These are phyloP conservation scores for Hemithea aestivaria DNA, from an alignment of 2,888 invertebrate species.

Conservation along the genomic window DNA sequence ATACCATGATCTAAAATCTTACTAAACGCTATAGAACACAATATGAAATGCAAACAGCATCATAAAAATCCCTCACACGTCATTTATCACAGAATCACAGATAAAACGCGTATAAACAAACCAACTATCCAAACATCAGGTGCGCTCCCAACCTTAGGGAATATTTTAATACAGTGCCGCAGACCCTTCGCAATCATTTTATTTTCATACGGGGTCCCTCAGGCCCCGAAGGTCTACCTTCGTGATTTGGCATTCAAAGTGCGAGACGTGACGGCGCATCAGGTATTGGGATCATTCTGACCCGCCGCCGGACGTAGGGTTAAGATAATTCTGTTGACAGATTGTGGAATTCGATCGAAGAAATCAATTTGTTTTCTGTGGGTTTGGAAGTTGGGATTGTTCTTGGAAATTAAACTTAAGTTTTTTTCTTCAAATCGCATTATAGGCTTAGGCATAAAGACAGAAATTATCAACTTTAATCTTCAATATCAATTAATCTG, in stretches of 20 bases:
- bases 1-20: too few relatives aligned
- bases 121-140: slow-evolving; percentile 66
- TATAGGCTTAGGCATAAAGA: too few relatives aligned
- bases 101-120: slow-evolving; percentile 57
- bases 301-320: slow-evolving; percentile 46
- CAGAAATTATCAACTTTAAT: too few relatives aligned
- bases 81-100: slow-evolving; percentile 44
- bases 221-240: slow-evolving; percentile 72
- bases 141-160: slow-evolving; percentile 59
- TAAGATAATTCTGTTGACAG: slow-evolving; percentile 69
- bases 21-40: neutral
- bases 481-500: too few relatives aligned
- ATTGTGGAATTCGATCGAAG: slow-evolving; percentile 54
- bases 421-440: too few relatives aligned
- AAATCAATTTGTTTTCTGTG: slow-evolving; percentile 50
- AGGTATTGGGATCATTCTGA: slow-evolving; percentile 54
- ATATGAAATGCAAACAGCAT: slow-evolving; percentile 11
- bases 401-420: too few relatives aligned
- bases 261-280: slow-evolving; percentile 63
- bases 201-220: slow-evolving; percentile 71
- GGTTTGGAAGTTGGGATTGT: slow-evolving; percentile 1
- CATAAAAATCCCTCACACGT: slow-evolving; percentile 25
- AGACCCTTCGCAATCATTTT: slow-evolving; percentile 74
- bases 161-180: slow-evolving; percentile 67
- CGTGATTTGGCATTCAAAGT: slow-evolving; percentile 76